These are phyloP conservation scores for Furcula furcula DNA, from an alignment of 2,888 invertebrate genomes.

Conservation along the genomic window DNA sequence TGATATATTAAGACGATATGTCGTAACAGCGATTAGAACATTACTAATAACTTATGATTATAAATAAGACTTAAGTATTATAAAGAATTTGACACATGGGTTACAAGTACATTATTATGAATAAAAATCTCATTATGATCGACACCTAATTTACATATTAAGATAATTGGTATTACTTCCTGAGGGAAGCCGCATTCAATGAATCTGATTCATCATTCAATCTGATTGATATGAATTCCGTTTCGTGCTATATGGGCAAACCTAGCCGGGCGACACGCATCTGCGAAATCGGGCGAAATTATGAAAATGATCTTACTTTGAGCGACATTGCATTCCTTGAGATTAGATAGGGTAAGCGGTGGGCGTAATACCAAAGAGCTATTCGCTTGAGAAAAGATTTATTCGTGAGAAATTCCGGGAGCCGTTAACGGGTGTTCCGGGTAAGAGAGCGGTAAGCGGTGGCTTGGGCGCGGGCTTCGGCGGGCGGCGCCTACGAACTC, in stretches of 20 bases:
- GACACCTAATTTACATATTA: constrained; percentile 56
- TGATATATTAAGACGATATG: constrained; percentile 79
- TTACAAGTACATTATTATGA: constrained; percentile 63
- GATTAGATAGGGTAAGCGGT: constrained; percentile 52
- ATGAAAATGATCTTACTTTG: constrained; percentile 49
- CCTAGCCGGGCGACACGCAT: constrained; percentile 79
- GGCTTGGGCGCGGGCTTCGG: constrained; percentile 33
- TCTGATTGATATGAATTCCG: constrained; percentile 46
- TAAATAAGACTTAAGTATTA: constrained; percentile 55
- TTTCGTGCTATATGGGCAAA: constrained; percentile 78
- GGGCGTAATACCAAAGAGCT: constrained; percentile 71
- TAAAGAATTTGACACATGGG: constrained; percentile 73
- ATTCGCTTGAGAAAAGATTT: constrained; percentile 72
- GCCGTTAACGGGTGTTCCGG: constrained; percentile 69
- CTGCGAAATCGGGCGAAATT: constrained; percentile 63
- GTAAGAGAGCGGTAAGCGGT: constrained; percentile 52
- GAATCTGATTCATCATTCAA: constrained; percentile 43
- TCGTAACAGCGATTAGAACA: constrained; percentile 79
- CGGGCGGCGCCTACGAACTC: constrained; percentile 61
- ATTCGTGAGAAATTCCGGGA: constrained; percentile 71
- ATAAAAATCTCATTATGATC: constrained; percentile 55
- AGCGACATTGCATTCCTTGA: constrained; percentile 78
- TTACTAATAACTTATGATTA: constrained; percentile 67
- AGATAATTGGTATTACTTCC: constrained; percentile 72
- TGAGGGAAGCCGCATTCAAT: constrained; percentile 73